phyloP scores from a whole-genome alignment of 2,113 vertebrate genomes.

The Chinchilla lanigera region DNA sequence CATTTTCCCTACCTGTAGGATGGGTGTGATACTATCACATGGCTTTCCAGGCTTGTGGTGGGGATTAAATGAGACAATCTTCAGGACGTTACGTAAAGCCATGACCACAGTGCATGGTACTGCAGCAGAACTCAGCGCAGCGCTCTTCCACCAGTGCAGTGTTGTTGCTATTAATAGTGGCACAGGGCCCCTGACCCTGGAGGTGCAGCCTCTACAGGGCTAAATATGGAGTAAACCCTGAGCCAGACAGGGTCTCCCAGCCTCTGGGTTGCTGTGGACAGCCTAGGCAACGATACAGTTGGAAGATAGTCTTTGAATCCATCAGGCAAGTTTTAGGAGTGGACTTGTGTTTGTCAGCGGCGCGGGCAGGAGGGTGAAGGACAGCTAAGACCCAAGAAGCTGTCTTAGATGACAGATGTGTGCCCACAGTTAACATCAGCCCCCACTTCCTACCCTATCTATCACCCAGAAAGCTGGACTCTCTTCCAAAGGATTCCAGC shows the following conservation, averaged over 20 bases:
- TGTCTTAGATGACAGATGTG: constrained; percentile 26
- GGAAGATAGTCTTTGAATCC: neutral
- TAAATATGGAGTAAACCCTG: neutral
- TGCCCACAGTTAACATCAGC: neutral
- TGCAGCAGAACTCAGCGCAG: neutral
- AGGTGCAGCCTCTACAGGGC: neutral
- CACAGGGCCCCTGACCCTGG: neutral
- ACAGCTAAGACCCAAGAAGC: constrained; percentile 75
- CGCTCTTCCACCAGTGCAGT: neutral
- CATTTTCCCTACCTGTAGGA: neutral
- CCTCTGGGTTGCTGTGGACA: neutral
- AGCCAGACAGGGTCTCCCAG: neutral
- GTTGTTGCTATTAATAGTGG: neutral
- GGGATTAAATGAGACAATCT: neutral
- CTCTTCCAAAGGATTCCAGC: constrained; percentile 78
- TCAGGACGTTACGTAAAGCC: neutral
- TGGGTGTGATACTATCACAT: neutral
- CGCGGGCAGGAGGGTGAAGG: constrained; percentile 43
- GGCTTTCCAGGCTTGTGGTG: neutral
- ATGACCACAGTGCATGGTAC: too few relatives aligned
- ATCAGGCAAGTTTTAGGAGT: neutral
- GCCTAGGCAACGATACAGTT: neutral
- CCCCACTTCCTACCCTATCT: neutral
- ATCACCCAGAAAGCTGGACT: constrained; percentile 58
- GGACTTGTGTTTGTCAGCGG: neutral